Evolutionary conservation across 2,888 invertebrate genomes (phyloP).

Genomic region (Osedax fenrisi): DNA sequence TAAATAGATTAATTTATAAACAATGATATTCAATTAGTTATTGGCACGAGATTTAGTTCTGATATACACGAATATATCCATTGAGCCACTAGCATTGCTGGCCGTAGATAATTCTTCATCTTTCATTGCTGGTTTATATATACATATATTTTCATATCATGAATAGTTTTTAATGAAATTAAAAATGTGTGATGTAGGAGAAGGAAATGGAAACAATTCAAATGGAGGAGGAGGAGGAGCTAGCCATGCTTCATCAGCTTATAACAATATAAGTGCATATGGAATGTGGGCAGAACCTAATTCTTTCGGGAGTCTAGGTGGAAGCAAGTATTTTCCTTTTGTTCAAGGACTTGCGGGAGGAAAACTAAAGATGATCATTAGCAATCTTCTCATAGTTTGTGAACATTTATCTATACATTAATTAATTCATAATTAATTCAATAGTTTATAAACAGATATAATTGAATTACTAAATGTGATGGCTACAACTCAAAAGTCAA

Average conservation of each 20-base stretch:
- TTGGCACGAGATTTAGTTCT: background rate
- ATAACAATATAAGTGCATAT: slow-evolving; percentile 36
- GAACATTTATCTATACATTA: too few species aligned
- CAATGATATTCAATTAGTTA: background rate
- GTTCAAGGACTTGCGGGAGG: slow-evolving; percentile 39
- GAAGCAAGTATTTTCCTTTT: slow-evolving; percentile 39
- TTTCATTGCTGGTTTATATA: background rate
- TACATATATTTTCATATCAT: too few species aligned
- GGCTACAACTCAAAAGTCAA: too few species aligned
- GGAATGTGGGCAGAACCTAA: slow-evolving; percentile 38
- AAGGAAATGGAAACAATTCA: slow-evolving; percentile 34
- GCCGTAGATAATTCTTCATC: slow-evolving; percentile 36
- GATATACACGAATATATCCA: slow-evolving; percentile 37
- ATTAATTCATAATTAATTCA: too few species aligned
- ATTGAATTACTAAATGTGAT: too few species aligned
- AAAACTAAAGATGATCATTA: slow-evolving; percentile 34
- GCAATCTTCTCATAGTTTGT: background rate
- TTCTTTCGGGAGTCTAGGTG: slow-evolving; percentile 40
- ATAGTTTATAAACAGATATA: too few species aligned
- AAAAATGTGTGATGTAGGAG: slow-evolving; percentile 33
- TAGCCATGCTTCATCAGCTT: slow-evolving; percentile 38
- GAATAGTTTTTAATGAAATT: too few species aligned
- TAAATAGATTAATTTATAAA: slow-evolving; percentile 30
- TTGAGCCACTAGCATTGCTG: slow-evolving; percentile 39
- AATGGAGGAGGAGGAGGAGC: slow-evolving; percentile 39